phyloP scores from a whole-genome alignment of 2,888 invertebrate genomes.

The Drosophila rubida region DNA sequence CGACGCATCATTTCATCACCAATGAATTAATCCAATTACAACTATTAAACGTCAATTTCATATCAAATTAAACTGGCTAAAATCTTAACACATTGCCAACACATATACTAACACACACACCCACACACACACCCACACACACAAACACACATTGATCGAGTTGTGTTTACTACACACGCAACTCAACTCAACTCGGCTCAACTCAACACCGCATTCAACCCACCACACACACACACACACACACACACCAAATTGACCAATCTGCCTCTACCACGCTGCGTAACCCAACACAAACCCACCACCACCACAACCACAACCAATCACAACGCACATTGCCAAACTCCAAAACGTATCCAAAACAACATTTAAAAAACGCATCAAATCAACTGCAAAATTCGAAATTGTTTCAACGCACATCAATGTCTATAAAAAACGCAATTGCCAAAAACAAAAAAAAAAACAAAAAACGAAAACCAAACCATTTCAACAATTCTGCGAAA shows the following conservation, averaged over 20 bases:
- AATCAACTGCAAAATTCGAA: slow-evolving; percentile 65
- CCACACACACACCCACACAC: not conserved
- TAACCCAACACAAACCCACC: slow-evolving; percentile 4
- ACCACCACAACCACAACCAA: slow-evolving; percentile 9
- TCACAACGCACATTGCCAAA: slow-evolving; percentile 6
- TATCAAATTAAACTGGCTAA: slow-evolving; percentile 27
- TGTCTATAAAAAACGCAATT: not conserved
- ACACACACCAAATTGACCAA: not conserved
- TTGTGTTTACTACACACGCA: not conserved
- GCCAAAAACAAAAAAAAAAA: slow-evolving; percentile 24
- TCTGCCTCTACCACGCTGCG: not conserved
- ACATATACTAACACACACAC: slow-evolving; percentile 1
- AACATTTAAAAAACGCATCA: slow-evolving; percentile 53
- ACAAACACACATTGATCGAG: slow-evolving; percentile 9
- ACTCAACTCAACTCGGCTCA: not conserved
- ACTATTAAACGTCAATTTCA: slow-evolving; percentile 29
- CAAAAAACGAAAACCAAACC: no score
- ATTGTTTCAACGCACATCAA: slow-evolving; percentile 43
- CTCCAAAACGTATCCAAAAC: slow-evolving; percentile 1
- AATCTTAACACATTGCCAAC: slow-evolving; percentile 40
- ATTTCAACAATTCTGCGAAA: slow-evolving; percentile 25
- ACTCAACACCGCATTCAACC: not conserved
- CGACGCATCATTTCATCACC: slow-evolving; percentile 64
- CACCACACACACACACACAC: no score
- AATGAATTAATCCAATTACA: slow-evolving; percentile 52